Base-by-base conservation (phyloP, 2,113 vertebrate species). In the Phocoena sinus region DNA sequence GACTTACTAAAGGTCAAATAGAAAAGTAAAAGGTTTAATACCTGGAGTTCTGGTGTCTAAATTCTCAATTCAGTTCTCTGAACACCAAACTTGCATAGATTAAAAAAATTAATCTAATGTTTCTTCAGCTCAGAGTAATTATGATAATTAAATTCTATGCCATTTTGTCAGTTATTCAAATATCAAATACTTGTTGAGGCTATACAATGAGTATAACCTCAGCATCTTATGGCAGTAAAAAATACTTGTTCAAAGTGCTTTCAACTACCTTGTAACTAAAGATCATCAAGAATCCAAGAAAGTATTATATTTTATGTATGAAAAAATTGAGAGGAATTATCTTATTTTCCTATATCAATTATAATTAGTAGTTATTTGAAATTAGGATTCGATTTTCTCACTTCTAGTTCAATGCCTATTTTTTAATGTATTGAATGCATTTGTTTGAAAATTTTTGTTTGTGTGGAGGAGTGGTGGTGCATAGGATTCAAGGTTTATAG, bases 111-210 rank as follows among this genome's bases (percentile, higher is more conserved):
- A 36, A 56, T 58, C 20, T 41, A 86, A n/a, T 60, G 44, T 41
- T 36, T 70, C 47, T 94, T 91, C 41, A 79, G 21, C 18, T 94
- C 38, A 85, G 6, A 89, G 53, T 36, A 88, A 86, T 53, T 15
- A 53, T 53, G 53, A 63, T 82, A 38, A 20, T 89, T 83, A 56
- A n/a, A 71, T 87, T 38, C 17, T 65, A 8, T 89, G 33, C 1
- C 47, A 60, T 94, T 95, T 94, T 71, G 28, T 82, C 12, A 36
- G 8, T 71, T 28, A 82, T 87, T 86, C 28, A 83, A 20, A 62
- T 83, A 79, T 81, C 25, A 38, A 73, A 63, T 26, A 90, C 21
- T 82, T 77, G 20, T 68, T 71, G 31, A 73, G 26, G 3, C n/a
- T 15, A n/a, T 67, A 41, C 12, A 76, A n/a, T 84, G 21, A 85